These are phyloP conservation scores for Sciurus carolinensis DNA, from an alignment of 2,797 vertebrate genomes.

Conservation along the genomic window DNA sequence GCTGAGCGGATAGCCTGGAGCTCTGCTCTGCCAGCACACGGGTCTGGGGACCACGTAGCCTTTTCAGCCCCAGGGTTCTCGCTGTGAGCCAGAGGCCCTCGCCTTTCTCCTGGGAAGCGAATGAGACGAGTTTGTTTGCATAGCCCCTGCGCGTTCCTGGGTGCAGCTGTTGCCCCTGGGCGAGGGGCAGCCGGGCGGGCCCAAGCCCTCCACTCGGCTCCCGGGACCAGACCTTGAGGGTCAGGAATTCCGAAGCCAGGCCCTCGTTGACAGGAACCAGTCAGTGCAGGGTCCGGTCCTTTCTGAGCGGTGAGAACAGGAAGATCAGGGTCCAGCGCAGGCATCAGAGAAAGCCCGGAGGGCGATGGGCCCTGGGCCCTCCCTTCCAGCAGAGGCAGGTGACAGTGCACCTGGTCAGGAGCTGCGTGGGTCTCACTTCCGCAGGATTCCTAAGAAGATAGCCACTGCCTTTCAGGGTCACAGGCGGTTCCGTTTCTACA, in stretches of 20 bases:
- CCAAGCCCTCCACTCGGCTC: not conserved
- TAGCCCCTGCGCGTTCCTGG: not conserved
- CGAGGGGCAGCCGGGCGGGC: not conserved
- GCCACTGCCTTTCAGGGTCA: not conserved
- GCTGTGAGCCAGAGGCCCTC: not conserved
- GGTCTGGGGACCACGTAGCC: not conserved
- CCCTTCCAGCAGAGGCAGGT: too few species aligned
- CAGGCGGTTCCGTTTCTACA: not conserved
- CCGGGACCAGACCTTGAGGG: not conserved
- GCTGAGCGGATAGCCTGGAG: not conserved
- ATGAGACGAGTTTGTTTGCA: not conserved
- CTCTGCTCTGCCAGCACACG: not conserved
- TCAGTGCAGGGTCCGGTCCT: not conserved
- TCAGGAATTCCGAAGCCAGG: not conserved
- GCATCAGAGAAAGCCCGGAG: too few species aligned
- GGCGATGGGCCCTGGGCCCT: too few species aligned
- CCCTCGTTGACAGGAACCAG: not conserved
- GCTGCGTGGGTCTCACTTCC: not conserved
- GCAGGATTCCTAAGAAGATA: too few species aligned
- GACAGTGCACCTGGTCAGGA: not conserved
- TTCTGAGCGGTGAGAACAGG: not conserved
- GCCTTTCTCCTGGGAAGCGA: not conserved
- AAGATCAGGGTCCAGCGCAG: too few species aligned
- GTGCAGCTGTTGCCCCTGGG: not conserved
- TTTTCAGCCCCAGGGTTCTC: not conserved